Percentiles rank a stretch among this genome's conserved stretches.
Evolutionary conservation across 2,113 vertebrate genomes (phyloP).

Genomic region (Macquaria ambigua): DNA sequence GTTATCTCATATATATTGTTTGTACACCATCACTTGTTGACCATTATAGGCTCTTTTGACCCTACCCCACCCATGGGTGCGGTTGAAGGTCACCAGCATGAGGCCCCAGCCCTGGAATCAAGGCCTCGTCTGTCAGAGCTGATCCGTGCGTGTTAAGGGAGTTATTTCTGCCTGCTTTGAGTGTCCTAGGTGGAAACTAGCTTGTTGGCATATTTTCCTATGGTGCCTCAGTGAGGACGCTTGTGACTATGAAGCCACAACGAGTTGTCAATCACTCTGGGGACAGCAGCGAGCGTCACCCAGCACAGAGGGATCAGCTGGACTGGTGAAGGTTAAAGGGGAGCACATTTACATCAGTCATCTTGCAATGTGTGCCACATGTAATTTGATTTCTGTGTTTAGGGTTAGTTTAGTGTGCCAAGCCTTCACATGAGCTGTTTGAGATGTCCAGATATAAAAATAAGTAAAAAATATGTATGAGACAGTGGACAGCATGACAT

Average conservation of each 20-base stretch:
- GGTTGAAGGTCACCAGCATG: background rate
- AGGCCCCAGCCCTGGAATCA: constrained; percentile 51
- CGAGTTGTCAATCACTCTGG: constrained; percentile 40
- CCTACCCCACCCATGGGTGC: background rate
- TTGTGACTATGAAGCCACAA: constrained; percentile 72
- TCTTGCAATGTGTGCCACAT: constrained; percentile 5
- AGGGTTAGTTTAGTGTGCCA: background rate
- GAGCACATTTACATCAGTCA: constrained; percentile 7
- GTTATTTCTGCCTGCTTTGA: constrained; percentile 63
- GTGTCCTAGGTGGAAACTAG: constrained; percentile 76
- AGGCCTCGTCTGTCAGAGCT: constrained; percentile 40
- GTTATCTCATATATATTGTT: background rate
- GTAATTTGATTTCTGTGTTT: constrained; percentile 7
- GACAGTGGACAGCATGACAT: background rate
- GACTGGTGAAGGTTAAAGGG: constrained; percentile 54
- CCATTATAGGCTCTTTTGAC: background rate
- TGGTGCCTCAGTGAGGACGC: constrained; percentile 56
- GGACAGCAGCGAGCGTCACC: constrained; percentile 10
- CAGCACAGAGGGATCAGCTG: constrained; percentile 38
- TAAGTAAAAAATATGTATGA: background rate
- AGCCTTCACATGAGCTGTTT: background rate
- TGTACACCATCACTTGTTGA: background rate
- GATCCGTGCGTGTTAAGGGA: constrained; percentile 47
- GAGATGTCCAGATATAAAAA: background rate
- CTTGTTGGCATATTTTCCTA: constrained; percentile 82